Evolutionary conservation across 2,888 invertebrate species (phyloP).

Genomic region (Galeopsomyia nigrocyanea): DNA sequence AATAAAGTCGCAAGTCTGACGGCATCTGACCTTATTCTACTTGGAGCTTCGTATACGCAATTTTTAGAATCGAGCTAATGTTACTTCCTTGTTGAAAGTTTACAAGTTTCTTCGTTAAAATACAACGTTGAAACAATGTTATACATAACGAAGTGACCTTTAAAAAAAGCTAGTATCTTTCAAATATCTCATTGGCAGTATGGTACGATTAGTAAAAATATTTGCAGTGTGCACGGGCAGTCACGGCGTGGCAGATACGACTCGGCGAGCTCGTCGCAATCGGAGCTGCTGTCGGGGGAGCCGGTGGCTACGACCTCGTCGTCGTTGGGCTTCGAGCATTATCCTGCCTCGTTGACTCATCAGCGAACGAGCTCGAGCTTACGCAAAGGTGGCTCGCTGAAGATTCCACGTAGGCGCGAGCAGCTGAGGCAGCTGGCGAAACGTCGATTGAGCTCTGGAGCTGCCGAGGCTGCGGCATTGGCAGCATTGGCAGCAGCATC

Average conservation of each 20-base stretch:
- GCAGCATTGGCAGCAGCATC: not conserved
- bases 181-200: too few relatives aligned
- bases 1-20: too few relatives aligned
- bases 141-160: too few relatives aligned
- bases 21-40: too few relatives aligned
- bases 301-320: constrained; percentile 42
- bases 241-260: constrained; percentile 14
- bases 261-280: constrained; percentile 38
- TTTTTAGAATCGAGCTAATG: too few relatives aligned
- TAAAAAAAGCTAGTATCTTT: too few relatives aligned
- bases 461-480: not conserved
- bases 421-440: constrained; percentile 2
- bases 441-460: constrained; percentile 29
- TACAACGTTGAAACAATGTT: too few relatives aligned
- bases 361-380: constrained; percentile 19
- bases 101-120: too few relatives aligned
- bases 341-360: constrained; percentile 16
- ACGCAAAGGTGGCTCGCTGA: constrained; percentile 56
- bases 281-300: constrained; percentile 26
- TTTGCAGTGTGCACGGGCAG: constrained; percentile 37
- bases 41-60: too few relatives aligned
- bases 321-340: constrained; percentile 27
- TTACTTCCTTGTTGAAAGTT: too few relatives aligned
- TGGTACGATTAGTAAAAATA: not conserved
- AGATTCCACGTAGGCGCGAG: constrained; percentile 46